Conservation (phyloP, 2,797 vertebrate genomes). For the Bryconaethiops microstoma region DNA sequence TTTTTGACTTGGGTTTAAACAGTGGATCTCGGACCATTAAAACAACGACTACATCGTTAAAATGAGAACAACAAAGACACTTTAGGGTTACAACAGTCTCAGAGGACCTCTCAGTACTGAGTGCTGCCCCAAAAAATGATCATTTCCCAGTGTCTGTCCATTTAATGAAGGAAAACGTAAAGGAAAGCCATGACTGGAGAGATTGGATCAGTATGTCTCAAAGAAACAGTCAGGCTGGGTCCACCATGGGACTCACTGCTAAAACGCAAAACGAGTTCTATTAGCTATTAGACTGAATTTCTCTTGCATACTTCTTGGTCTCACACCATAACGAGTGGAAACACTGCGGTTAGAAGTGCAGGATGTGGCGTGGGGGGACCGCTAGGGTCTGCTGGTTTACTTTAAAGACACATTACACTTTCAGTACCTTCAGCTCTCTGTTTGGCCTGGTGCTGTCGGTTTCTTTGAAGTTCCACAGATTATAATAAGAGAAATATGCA, state of each 20-base stretch:
- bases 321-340: background rate
- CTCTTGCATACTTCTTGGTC: background rate
- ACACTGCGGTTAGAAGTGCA: slow-evolving; percentile 28
- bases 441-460: background rate
- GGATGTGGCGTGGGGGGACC: slow-evolving; percentile 56
- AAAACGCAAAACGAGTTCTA: too few relatives aligned
- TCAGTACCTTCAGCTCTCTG: background rate
- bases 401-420: slow-evolving; percentile 26
- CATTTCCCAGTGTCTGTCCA: background rate
- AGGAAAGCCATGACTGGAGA: background rate
- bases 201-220: background rate
- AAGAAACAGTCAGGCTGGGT: background rate
- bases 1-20: background rate
- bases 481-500: background rate
- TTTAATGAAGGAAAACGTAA: background rate
- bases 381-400: slow-evolving; percentile 14
- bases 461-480: background rate
- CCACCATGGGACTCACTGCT: background rate
- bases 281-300: background rate
- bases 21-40: too few relatives aligned
- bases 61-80: too few relatives aligned
- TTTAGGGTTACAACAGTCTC: too few relatives aligned
- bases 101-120: background rate
- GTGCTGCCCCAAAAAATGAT: background rate
- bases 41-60: too few relatives aligned